Evolutionary conservation across 2,797 vertebrate genomes (phyloP).

Genomic region (Hypotaenidia philippensis): DNA sequence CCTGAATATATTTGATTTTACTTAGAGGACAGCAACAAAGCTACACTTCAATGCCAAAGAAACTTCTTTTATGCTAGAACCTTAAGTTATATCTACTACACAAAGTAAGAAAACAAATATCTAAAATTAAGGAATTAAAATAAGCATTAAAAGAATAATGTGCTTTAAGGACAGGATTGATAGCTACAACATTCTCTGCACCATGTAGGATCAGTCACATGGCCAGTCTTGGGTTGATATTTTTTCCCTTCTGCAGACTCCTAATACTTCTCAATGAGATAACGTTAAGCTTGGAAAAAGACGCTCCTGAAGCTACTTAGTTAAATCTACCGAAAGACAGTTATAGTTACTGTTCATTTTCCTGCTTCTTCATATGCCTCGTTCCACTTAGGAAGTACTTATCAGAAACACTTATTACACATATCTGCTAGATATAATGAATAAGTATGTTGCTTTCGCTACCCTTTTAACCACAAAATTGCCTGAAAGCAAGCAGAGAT

Average conservation of each 20-base stretch:
- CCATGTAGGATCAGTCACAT: not conserved
- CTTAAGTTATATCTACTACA: not conserved
- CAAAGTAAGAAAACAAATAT: not conserved
- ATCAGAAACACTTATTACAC: conserved; percentile 17
- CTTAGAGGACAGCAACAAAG: not conserved
- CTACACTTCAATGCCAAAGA: not conserved
- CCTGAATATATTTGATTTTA: not conserved
- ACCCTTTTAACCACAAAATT: conserved; percentile 17
- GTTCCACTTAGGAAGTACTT: conserved; percentile 5
- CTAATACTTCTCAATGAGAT: not conserved
- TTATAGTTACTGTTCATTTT: not conserved
- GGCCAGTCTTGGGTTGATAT: not conserved
- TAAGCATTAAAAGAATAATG: not conserved
- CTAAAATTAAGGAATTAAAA: not conserved
- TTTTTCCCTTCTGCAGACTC: not conserved
- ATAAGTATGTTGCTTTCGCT: conserved; percentile 4
- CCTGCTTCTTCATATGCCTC: not conserved
- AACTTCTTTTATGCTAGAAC: not conserved
- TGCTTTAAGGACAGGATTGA: not conserved
- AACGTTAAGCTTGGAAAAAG: not conserved
- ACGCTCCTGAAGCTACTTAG: not conserved
- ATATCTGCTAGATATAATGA: conserved; percentile 27
- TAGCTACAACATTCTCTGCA: not conserved
- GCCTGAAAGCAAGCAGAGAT: conserved; percentile 31
- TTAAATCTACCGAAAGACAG: not conserved